Base-by-base conservation (phyloP, 2,113 vertebrate genomes). In the Sinosuthora webbiana region DNA sequence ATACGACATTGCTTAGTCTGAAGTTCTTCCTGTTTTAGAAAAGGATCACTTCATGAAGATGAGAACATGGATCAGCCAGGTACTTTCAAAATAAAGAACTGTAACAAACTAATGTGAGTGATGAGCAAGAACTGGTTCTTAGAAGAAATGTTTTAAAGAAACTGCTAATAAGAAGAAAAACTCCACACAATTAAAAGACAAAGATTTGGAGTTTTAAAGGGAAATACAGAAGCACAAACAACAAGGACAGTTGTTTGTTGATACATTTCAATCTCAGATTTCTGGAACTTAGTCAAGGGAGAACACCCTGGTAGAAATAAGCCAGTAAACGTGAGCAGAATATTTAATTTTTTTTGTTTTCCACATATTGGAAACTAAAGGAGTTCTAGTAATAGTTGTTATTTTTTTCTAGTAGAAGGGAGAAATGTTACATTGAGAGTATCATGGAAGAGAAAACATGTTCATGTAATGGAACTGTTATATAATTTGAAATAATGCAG, bases 21-120 rank as follows among this genome's bases (percentile, higher is more conserved):
- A 86, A 94, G 59, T 74, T 83, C 88, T 92, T 95, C 92, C 75
- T 92, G 85, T 44, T 94, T 88, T 55, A 49, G 49, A 79, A 80
- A 73, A 64, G 59, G 57, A 78, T 68, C 27, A 6, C 53, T 89
- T 96, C 8, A 6, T 37, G 50, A 86, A 95, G 88, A 87, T 86
- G 68, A 83, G 55, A 92, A 83, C 35, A 62, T 0, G 2, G 42
- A 68, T 71, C 92, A 86, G 68, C 30, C 56, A 70, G 42, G 24
- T 41, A n/a, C 42, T 77, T 93, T 28, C 0, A 0, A 83, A 95
- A 96, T 73, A 77, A 83, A 44, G 37, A 95, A 68, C 75, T 37
- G 70, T 91, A 93, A 91, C 25, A 65, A 86, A 49, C 20, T 52
- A 39, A n/a, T 49, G 20, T 41, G 57, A 91, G 64, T 37, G 18